Evolutionary conservation across 2,888 invertebrate genomes (phyloP).

Genomic region (Amiota communis): DNA sequence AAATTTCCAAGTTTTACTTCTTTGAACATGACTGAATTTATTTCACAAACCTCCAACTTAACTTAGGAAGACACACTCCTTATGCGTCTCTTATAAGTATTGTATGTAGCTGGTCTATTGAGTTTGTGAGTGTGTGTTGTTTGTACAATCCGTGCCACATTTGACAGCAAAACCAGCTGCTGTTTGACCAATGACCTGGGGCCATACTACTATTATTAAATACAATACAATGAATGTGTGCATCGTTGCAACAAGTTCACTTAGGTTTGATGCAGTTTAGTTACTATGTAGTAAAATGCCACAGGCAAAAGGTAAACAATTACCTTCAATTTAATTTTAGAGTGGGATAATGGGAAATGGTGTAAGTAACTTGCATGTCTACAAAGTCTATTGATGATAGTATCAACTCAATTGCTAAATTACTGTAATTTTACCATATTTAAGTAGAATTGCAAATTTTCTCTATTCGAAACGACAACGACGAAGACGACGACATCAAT

Average conservation of each 20-base stretch:
- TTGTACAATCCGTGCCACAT: conserved; percentile 6
- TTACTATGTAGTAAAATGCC: conserved; percentile 12
- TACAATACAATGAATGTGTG: conserved; percentile 27
- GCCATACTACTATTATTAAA: conserved; percentile 34
- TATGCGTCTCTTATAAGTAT: too few relatives aligned
- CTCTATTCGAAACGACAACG: neutral
- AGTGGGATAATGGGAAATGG: neutral
- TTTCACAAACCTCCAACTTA: too few relatives aligned
- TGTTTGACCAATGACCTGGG: conserved; percentile 20
- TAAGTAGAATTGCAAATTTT: conserved; percentile 16
- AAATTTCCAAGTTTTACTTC: too few relatives aligned
- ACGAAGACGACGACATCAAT: conserved; percentile 22
- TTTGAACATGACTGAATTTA: too few relatives aligned
- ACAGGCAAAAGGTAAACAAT: conserved; percentile 32
- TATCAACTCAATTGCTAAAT: conserved; percentile 25
- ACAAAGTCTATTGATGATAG: neutral
- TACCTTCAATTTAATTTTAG: conserved; percentile 34
- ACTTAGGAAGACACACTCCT: too few relatives aligned
- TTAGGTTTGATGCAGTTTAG: neutral
- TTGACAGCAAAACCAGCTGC: conserved; percentile 22
- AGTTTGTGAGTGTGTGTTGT: neutral
- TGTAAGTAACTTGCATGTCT: neutral
- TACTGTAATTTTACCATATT: conserved; percentile 20
- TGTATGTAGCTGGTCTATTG: too few relatives aligned
- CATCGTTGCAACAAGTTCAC: conserved; percentile 19